Base-by-base conservation (phyloP, 1,140 invertebrate genomes). In the Drosophila truncata region DNA sequence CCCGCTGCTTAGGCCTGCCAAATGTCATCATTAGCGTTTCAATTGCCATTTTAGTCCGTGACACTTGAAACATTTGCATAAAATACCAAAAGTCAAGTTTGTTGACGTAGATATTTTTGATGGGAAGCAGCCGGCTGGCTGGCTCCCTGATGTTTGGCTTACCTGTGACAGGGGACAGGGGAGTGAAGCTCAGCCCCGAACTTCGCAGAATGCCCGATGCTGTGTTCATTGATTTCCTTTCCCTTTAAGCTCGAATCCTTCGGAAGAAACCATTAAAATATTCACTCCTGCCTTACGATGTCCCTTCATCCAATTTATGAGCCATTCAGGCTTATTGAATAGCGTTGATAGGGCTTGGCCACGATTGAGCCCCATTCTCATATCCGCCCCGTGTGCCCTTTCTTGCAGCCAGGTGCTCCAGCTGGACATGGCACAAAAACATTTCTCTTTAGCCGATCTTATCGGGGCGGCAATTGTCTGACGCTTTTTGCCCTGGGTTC, bases 11-110 rank as follows among this genome's bases (percentile, higher is more conserved):
- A 82, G 80, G 77, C 72, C 77, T 82, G 78, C 83, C 88, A 91
- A 91, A 91, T 91, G 88, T 91, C 88, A 91, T 91, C 88, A 91
- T 91, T 91, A 91, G 88, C 83, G 88, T 91, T 91, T 91, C 88
- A 91, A 91, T 91, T 91, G 88, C 88, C 85, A 79, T 90, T 88
- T 88, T 88, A 90, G 85, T 78, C 85, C 85, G 86, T 88, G 84
- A 88, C 84, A 90, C 78, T 87, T 80, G 77, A 80, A 84, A 54
- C 84, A 88, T 88, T 88, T 88, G 84, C 84, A 88, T 88, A 88
- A 90, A 90, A 88, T 81, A 80, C 72, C 74, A 78, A 78, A 84
- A 88, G 84, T 90, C 84, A 84, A 88, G 67, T 60, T 73, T 81
- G 78, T 85, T 86, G 54, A 60, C 57, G 65, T 59, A 39, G 80